Conservation (phyloP, 2,113 vertebrate genomes). For the Pteropus alecto region DNA sequence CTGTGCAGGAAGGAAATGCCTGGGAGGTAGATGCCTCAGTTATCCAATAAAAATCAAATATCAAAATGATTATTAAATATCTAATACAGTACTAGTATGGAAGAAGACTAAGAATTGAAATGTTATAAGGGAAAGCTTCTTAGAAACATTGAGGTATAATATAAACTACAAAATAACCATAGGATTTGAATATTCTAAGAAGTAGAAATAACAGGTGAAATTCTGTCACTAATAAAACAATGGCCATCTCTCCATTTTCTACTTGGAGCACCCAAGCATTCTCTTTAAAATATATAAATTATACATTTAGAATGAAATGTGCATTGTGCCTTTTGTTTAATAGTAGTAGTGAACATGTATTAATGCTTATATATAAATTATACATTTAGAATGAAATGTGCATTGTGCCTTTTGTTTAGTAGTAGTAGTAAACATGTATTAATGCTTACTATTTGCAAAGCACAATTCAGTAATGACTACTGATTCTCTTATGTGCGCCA, state of each 20-base stretch:
- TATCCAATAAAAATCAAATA: neutral
- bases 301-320: neutral
- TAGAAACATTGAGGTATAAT: neutral
- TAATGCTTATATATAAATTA: neutral
- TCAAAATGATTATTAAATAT: neutral
- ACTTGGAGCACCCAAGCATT: neutral
- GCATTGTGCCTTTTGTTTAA: neutral
- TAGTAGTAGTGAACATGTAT: neutral
- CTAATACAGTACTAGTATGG: neutral
- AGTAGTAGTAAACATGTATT: neutral
- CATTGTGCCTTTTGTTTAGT: neutral
- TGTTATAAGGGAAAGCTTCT: neutral
- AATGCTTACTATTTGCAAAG: neutral
- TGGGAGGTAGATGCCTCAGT: neutral
- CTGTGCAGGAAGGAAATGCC: neutral
- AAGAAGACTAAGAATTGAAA: neutral
- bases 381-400: neutral
- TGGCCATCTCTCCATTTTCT: neutral
- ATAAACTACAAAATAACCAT: neutral
- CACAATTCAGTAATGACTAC: neutral
- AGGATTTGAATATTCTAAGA: neutral
- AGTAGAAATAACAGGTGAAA: neutral
- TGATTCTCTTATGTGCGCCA: neutral
- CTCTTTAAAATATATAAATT: neutral
- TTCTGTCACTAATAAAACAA: neutral